Percentiles rank a stretch among this genome's conserved stretches.
phyloP scores from a whole-genome alignment of 2,888 invertebrate genomes.

The Yponomeuta malinellus region DNA sequence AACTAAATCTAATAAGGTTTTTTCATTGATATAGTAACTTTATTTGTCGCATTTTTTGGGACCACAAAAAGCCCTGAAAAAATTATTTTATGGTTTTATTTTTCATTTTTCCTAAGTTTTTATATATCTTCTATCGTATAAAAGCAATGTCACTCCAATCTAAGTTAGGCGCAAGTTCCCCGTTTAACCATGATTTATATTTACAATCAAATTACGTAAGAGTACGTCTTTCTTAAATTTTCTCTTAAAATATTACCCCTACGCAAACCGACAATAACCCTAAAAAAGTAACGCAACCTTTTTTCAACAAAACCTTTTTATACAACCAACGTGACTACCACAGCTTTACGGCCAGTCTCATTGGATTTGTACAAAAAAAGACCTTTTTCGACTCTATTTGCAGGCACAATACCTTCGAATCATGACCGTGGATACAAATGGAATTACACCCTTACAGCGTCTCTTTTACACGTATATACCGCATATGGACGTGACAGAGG shows the following conservation, averaged over 20 bases:
- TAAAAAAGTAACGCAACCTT: conserved; percentile 15
- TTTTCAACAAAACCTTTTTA: conserved; percentile 39
- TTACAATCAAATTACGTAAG: too few species aligned
- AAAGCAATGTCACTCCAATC: too few species aligned
- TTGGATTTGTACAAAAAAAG: conserved; percentile 18
- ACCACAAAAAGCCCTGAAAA: too few species aligned
- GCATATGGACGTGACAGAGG: neutral
- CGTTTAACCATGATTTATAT: too few species aligned
- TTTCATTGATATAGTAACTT: too few species aligned
- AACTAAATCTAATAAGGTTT: too few species aligned
- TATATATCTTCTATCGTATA: too few species aligned
- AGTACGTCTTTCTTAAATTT: too few species aligned
- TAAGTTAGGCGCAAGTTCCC: too few species aligned
- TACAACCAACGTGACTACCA: conserved; percentile 32
- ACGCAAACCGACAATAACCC: neutral
- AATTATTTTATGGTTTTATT: too few species aligned
- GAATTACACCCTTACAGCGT: conserved; percentile 36
- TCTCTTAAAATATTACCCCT: neutral
- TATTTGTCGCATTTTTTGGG: too few species aligned
- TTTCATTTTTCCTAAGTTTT: too few species aligned
- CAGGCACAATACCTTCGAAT: conserved; percentile 56
- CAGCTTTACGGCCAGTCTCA: conserved; percentile 36
- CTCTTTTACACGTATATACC: conserved; percentile 5
- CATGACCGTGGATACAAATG: conserved; percentile 64
- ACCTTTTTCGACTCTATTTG: conserved; percentile 36